Evolutionary conservation across 2,888 invertebrate genomes (phyloP).

Genomic region (Chymomyza amoena): DNA sequence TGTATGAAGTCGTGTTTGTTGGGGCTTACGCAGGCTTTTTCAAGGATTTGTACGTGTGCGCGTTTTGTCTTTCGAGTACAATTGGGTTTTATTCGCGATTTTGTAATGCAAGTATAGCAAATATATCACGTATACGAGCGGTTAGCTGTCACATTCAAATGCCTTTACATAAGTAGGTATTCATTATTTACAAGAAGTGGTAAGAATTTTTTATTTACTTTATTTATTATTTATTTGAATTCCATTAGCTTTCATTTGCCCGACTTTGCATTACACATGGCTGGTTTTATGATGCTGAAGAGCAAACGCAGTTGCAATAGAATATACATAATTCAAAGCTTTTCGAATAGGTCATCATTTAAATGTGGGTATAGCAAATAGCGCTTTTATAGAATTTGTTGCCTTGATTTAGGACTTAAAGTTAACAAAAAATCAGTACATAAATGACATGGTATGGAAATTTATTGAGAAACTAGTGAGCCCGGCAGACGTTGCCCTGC

Average conservation of each 20-base stretch:
- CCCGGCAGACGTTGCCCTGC: no score
- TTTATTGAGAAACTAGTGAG: no score
- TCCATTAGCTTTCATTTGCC: no score
- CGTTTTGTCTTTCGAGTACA: slow-evolving; percentile 3
- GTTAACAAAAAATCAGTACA: no score
- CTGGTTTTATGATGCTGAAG: not conserved
- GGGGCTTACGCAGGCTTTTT: slow-evolving; percentile 49
- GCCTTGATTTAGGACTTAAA: no score
- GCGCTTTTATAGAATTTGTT: not conserved
- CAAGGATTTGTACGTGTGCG: slow-evolving; percentile 49
- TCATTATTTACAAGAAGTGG: not conserved
- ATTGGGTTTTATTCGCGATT: not conserved
- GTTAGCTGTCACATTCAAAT: slow-evolving; percentile 10
- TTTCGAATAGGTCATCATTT: no score
- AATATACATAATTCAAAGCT: no score
- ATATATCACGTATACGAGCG: slow-evolving; percentile 24
- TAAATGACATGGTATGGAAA: no score
- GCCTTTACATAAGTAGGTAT: not conserved
- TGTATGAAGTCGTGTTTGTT: slow-evolving; percentile 30
- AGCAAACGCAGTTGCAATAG: no score
- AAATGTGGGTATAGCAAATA: no score
- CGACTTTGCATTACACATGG: not conserved
- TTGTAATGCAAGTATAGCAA: not conserved
- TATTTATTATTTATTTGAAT: not conserved
- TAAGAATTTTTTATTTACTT: not conserved